phyloP scores from a whole-genome alignment of 2,888 invertebrate species.

The Psococerastis gibbosa region DNA sequence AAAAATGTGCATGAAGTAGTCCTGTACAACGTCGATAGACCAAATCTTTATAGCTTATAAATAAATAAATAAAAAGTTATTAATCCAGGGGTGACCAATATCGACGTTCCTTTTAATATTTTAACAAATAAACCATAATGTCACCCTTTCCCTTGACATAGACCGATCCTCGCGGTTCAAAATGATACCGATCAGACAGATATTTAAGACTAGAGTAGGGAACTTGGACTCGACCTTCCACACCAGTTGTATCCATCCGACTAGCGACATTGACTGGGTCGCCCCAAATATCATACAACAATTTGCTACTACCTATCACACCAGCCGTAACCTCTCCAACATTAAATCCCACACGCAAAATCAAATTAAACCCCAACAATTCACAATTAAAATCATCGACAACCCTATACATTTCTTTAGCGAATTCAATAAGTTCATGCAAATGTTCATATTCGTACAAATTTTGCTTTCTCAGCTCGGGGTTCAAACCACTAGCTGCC shows the following conservation, averaged over 20 bases:
- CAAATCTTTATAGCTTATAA: no score
- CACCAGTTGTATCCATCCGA: constrained; percentile 92
- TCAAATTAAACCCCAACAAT: constrained; percentile 73
- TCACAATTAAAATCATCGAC: constrained; percentile 78
- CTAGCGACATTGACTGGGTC: constrained; percentile 96
- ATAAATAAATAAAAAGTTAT: no score
- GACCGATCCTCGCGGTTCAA: constrained; percentile 82
- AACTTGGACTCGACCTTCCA: constrained; percentile 66
- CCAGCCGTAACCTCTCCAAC: constrained; percentile 93
- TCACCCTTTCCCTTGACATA: constrained; percentile 93
- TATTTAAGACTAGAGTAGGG: constrained; percentile 54
- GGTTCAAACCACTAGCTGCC: constrained; percentile 92
- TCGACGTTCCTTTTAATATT: no score
- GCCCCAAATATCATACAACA: constrained; percentile 97
- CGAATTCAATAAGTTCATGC: constrained; percentile 82
- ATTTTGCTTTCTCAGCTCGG: constrained; percentile 47
- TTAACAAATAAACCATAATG: constrained; percentile 74
- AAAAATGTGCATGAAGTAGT: no score
- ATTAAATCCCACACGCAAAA: constrained; percentile 69
- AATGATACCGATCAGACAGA: constrained; percentile 55
- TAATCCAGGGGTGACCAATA: no score
- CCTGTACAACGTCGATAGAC: no score
- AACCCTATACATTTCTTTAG: constrained; percentile 74
- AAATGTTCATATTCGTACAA: constrained; percentile 47
- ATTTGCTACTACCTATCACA: constrained; percentile 86